phyloP scores from a whole-genome alignment of 92 coral and sea anemone genomes.

The Porites divaricata region DNA sequence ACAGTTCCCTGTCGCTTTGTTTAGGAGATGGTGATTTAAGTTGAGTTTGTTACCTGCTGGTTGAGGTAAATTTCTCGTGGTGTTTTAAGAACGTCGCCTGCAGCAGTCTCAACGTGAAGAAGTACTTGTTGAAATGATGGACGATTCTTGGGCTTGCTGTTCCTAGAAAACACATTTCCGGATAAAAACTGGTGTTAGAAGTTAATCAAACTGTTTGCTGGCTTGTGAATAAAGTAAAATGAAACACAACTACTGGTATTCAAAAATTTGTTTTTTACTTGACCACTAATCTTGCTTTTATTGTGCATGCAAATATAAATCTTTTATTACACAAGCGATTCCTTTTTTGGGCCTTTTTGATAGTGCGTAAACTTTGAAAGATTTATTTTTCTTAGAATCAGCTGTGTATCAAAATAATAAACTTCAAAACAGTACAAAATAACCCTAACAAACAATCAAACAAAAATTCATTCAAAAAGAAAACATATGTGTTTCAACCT shows the following conservation, averaged over 20 bases:
- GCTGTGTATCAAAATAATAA: too few species aligned
- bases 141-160: conserved; percentile 83
- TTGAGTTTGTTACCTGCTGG: conserved; percentile 59
- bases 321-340: too few species aligned
- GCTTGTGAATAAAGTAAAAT: too few species aligned
- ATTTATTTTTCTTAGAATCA: too few species aligned
- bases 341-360: too few species aligned
- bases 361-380: too few species aligned
- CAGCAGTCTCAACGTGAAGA: conserved; percentile 91
- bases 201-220: too few species aligned
- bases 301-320: too few species aligned
- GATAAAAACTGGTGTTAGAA: neutral
- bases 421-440: neutral
- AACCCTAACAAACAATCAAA: neutral
- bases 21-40: too few species aligned
- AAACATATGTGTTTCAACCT: neutral
- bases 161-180: conserved; percentile 51
- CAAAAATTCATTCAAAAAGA: neutral
- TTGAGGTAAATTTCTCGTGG: conserved; percentile 77
- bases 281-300: too few species aligned
- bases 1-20: too few species aligned
- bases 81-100: conserved; percentile 81
- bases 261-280: too few species aligned
- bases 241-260: neutral
- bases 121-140: conserved; percentile 92